Evolutionary conservation across 2,113 vertebrate species (phyloP), one percentile per base, ranked within the genome.

Genomic region (Pithys albifrons): DNA sequence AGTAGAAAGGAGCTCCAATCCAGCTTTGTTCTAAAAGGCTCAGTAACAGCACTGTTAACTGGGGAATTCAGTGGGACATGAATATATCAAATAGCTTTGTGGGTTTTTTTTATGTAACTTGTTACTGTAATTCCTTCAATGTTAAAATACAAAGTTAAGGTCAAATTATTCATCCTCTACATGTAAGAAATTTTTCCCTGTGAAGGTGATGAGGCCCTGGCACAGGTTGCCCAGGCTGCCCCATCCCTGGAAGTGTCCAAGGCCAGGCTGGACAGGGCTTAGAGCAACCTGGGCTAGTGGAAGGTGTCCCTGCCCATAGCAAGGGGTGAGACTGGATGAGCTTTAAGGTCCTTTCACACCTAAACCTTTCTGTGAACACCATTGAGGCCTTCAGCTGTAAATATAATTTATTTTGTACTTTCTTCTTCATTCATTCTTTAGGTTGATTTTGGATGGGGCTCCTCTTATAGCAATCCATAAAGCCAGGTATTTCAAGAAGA

Each of bases 381-480:
- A 6, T 18, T 45, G 14, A 83, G 71, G 24, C 45, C 61, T 86
- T 79, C 64, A 45, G 25, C 25, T 69, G 25, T 43, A 77, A 70
- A 23, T 43, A 9, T 1, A 2, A 3, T 57, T 25, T 54, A 3
- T 1, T 28, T 31, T 57, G 4, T 37, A 7, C 22, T 81, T 39
- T 13, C 13, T 61, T 45, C 59, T 74, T 57, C 33, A 5, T 77
- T 62, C 57, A 61, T 65, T 89, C 70, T 65, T 9, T 23, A 99
- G 99, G 94, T 93, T 99, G 91, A 96, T 99, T 75, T 96, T 99
- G 89, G 97, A 99, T 3, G 99, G 99, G 4, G 99, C 99, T 3
- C 99, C 99, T 62, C 99, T 99, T 73, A 99, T 99, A 66, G 99
- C 99, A 4, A 98, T 99, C 95, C 99, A 99, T 85, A 99, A 99